Percentiles rank a stretch among this genome's conserved stretches.
Evolutionary conservation across 1,140 invertebrate species (phyloP).

Genomic region (Diprion similis): DNA sequence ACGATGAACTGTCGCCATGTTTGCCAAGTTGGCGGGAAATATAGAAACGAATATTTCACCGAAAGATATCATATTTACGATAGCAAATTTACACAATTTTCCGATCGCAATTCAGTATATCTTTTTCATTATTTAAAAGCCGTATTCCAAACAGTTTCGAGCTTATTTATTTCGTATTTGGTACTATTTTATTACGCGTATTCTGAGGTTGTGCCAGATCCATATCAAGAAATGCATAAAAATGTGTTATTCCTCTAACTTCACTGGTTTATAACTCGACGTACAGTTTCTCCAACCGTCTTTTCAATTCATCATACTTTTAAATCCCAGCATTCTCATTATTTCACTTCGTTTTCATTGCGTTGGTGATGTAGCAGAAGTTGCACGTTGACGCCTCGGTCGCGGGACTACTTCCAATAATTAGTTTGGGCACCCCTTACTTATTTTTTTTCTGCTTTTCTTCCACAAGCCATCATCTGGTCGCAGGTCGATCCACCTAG

Average conservation of each 20-base stretch:
- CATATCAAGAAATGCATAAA: not conserved
- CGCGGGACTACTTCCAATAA: constrained; percentile 1
- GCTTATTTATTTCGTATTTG: not conserved
- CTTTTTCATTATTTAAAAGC: too few species aligned
- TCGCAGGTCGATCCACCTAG: not conserved
- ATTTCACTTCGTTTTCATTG: not conserved
- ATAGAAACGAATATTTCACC: not conserved
- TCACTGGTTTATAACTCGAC: too few species aligned
- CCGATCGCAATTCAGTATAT: too few species aligned
- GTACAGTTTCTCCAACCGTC: too few species aligned
- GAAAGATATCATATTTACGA: too few species aligned
- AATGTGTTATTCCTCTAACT: too few species aligned
- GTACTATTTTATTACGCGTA: not conserved
- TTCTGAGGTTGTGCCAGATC: not conserved
- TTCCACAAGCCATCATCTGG: too few species aligned
- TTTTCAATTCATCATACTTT: not conserved
- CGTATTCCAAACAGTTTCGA: too few species aligned
- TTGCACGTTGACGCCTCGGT: not conserved
- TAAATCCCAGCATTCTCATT: not conserved
- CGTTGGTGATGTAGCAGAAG: not conserved
- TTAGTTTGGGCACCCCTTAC: not conserved
- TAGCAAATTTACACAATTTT: too few species aligned
- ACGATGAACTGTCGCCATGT: constrained; percentile 50
- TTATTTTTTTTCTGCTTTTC: too few species aligned
- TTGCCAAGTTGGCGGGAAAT: constrained; percentile 57